phyloP scores from a whole-genome alignment of 2,888 invertebrate genomes.

The Germaria angustata region DNA sequence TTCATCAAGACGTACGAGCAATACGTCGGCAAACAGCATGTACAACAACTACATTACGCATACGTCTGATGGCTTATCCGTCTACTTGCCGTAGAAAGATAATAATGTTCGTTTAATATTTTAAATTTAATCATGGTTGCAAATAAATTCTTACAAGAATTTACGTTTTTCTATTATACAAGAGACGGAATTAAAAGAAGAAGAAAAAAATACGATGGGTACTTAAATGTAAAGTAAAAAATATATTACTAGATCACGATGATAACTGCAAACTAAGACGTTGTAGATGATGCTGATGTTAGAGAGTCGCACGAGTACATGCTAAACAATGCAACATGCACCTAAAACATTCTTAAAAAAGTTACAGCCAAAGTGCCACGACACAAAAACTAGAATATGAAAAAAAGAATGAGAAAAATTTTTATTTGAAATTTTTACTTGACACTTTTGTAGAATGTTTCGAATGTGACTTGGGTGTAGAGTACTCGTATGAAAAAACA shows the following conservation, averaged over 20 bases:
- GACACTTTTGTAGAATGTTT: constrained; percentile 25
- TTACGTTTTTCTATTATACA: constrained; percentile 32
- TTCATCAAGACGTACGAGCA: neutral
- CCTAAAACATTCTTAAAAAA: neutral
- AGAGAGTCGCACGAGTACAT: neutral
- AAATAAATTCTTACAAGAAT: constrained; percentile 21
- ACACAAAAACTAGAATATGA: constrained; percentile 3
- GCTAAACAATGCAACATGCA: constrained; percentile 16
- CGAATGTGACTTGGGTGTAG: constrained; percentile 4
- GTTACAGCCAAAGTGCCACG: neutral
- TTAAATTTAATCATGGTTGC: constrained; percentile 46
- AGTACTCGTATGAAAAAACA: neutral
- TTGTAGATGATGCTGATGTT: constrained; percentile 17
- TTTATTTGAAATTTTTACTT: constrained; percentile 34
- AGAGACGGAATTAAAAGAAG: neutral
- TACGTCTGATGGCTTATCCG: neutral
- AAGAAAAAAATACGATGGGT: too few relatives aligned
- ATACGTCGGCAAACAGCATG: neutral
- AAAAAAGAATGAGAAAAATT: neutral
- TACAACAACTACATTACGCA: constrained; percentile 5
- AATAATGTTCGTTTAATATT: constrained; percentile 42
- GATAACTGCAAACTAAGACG: constrained; percentile 16
- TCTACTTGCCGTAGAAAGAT: neutral
- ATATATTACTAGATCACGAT: constrained; percentile 17
- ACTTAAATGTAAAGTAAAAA: neutral